A percentile compares a stretch with the other conserved stretches of the same genome.
Conservation (phyloP, 2,888 invertebrate species). For the Sisyra nigra region DNA sequence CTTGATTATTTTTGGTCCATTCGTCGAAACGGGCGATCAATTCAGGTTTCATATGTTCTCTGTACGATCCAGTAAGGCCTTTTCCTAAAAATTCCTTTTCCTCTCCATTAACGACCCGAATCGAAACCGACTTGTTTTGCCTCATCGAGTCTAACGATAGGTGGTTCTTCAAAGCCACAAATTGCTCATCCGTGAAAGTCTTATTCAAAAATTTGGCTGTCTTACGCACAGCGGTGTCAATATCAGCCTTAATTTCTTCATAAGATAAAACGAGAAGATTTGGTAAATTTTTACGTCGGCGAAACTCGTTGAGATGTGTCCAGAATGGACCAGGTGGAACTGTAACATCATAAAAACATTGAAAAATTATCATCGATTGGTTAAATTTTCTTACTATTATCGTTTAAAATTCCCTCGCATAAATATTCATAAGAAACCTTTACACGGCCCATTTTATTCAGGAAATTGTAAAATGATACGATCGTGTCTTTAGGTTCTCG, state of each 20-base stretch:
- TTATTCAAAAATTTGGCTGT: constrained; percentile 27
- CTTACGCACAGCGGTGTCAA: constrained; percentile 24
- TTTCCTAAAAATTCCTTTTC: not conserved
- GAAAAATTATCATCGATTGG: too few relatives aligned
- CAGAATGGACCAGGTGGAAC: constrained; percentile 20
- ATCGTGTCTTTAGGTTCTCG: constrained; percentile 2
- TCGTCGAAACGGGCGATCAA: constrained; percentile 28
- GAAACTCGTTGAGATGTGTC: constrained; percentile 18
- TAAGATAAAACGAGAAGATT: constrained; percentile 19
- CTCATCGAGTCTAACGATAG: constrained; percentile 35
- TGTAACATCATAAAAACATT: constrained; percentile 7
- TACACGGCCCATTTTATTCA: constrained; percentile 10
- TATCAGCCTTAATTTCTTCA: constrained; percentile 25
- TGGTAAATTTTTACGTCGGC: constrained; percentile 13
- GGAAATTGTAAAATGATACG: not conserved
- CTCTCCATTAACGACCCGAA: constrained; percentile 15
- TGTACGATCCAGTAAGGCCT: constrained; percentile 27
- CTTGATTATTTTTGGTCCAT: constrained; percentile 19
- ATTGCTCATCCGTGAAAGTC: constrained; percentile 20
- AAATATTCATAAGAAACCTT: constrained; percentile 14
- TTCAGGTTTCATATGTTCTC: constrained; percentile 22
- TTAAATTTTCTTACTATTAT: constrained; percentile 8
- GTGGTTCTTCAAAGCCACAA: constrained; percentile 26
- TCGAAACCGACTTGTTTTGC: constrained; percentile 30
- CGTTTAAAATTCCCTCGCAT: constrained; percentile 15